Conservation (phyloP, 2,113 vertebrate species). For the Heterotis niloticus region DNA sequence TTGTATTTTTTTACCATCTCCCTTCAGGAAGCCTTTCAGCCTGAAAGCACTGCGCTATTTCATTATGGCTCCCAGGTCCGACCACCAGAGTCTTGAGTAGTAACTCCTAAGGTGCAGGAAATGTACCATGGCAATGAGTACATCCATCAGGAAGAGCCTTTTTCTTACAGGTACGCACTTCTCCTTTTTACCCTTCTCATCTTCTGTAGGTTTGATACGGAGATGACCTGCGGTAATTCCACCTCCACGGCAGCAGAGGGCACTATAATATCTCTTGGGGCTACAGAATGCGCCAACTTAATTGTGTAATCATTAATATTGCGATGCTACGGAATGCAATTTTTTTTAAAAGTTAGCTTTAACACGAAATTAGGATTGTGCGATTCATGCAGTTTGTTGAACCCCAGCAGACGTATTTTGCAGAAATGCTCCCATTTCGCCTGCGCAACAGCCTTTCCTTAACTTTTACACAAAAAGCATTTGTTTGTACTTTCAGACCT, state of each 20-base stretch:
- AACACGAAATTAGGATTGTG: too few relatives aligned
- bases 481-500: not conserved
- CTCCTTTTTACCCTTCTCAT: not conserved
- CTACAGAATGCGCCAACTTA: not conserved
- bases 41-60: too few relatives aligned
- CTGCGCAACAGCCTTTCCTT: too few relatives aligned
- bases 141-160: not conserved
- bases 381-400: too few relatives aligned
- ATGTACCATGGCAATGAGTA: not conserved
- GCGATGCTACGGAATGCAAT: not conserved
- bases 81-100: too few relatives aligned
- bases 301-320: not conserved
- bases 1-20: too few relatives aligned
- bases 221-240: not conserved
- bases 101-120: too few relatives aligned
- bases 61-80: too few relatives aligned
- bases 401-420: not conserved
- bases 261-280: not conserved
- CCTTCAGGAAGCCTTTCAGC: too few relatives aligned
- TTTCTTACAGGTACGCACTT: not conserved
- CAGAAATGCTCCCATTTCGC: not conserved
- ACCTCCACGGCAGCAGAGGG: not conserved
- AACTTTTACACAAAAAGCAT: too few relatives aligned
- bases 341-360: not conserved
- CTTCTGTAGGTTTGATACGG: not conserved